Conservation (phyloP, 1,140 invertebrate genomes). For the Zelostemma sp. region DNA sequence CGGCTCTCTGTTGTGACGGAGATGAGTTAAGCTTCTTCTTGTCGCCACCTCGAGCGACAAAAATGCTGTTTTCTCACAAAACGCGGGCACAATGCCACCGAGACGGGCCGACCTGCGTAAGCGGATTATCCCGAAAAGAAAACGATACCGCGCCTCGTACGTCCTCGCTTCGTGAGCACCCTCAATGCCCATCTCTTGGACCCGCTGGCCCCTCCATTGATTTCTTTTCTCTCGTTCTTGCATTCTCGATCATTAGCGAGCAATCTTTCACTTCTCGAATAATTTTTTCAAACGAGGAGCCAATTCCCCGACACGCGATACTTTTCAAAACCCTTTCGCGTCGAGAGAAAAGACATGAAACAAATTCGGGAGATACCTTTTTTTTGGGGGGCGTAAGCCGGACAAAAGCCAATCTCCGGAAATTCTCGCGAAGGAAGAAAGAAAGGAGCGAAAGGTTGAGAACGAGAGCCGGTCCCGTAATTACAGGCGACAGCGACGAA, state of each 20-base stretch:
- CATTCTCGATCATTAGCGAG: constrained; percentile 8
- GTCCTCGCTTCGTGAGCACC: constrained; percentile 52
- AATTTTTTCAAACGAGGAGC: no score
- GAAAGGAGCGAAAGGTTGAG: constrained; percentile 10
- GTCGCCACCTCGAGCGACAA: constrained; percentile 69
- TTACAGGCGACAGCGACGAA: constrained; percentile 32
- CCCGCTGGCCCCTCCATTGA: constrained; percentile 13
- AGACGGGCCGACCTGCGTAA: constrained; percentile 52
- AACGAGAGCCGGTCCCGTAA: constrained; percentile 37
- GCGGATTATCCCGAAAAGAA: constrained; percentile 63
- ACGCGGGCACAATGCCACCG: constrained; percentile 61
- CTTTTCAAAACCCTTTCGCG: no score
- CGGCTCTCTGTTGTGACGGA: constrained; percentile 62
- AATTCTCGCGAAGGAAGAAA: constrained; percentile 1
- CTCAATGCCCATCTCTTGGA: constrained; percentile 38
- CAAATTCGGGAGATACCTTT: no score
- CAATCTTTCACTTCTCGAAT: neutral
- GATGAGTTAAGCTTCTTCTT: constrained; percentile 68
- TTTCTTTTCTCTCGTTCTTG: constrained; percentile 11
- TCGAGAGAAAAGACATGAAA: no score
- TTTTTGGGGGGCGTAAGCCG: no score
- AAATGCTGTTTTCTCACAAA: constrained; percentile 71
- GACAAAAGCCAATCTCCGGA: no score
- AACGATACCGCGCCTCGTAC: constrained; percentile 54
- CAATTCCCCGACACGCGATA: no score